A percentile compares a stretch with the other conserved stretches of the same genome.
Conservation (phyloP, 2,113 vertebrate genomes). For the Protobothrops mucrosquamatus region DNA sequence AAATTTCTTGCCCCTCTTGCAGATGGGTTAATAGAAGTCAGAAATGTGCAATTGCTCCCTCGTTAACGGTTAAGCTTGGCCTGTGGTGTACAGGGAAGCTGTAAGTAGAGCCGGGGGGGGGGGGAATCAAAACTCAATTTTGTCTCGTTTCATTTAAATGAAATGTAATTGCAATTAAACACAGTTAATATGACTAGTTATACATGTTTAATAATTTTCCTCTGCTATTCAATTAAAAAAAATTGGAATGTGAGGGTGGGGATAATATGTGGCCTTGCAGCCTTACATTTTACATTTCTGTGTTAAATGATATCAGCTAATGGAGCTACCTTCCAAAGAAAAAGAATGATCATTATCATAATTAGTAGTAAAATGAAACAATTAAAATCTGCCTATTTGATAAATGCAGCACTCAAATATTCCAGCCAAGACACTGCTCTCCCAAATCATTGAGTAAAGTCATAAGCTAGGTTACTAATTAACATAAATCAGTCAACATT, state of each 20-base stretch:
- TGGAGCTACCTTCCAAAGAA: constrained; percentile 36
- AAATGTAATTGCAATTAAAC: background rate
- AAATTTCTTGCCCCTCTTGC: constrained; percentile 18
- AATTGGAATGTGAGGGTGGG: background rate
- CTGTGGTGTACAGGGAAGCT: background rate
- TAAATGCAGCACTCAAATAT: constrained; percentile 23
- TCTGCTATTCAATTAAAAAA: background rate
- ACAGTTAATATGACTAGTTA: background rate
- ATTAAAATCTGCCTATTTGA: constrained; percentile 20
- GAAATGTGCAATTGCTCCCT: background rate
- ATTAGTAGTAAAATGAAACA: constrained; percentile 38
- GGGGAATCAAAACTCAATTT: background rate
- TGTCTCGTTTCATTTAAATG: background rate
- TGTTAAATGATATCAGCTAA: constrained; percentile 27
- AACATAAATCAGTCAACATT: constrained; percentile 25
- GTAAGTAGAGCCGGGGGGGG: background rate
- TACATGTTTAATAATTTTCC: background rate
- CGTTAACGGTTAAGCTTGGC: background rate
- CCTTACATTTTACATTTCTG: background rate
- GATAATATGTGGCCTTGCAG: background rate
- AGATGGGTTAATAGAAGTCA: constrained; percentile 6
- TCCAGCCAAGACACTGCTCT: constrained; percentile 19
- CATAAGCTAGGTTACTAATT: constrained; percentile 27
- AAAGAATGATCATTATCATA: constrained; percentile 27
- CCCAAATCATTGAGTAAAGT: constrained; percentile 30